Evolutionary conservation across 2,113 vertebrate genomes (phyloP).

Genomic region (Lynx canadensis): DNA sequence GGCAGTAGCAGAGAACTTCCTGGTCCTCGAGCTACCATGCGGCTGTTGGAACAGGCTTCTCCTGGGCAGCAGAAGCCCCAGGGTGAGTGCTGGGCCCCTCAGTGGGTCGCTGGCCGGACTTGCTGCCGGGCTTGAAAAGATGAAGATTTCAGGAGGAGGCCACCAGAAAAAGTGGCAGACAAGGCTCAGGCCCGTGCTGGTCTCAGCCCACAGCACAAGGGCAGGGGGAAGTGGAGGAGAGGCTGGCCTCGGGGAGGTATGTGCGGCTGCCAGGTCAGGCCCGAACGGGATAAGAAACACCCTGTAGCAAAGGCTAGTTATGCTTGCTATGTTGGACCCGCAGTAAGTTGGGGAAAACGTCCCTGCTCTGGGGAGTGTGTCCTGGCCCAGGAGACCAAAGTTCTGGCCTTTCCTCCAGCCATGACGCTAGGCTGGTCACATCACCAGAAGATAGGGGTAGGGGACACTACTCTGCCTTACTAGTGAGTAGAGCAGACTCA

Average conservation of each 20-base stretch:
- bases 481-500: background rate
- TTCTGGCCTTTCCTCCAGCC: background rate
- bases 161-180: background rate
- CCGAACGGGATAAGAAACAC: background rate
- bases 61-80: background rate
- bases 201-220: accelerated
- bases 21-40: no score
- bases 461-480: accelerated
- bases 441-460: background rate
- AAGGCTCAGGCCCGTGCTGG: background rate
- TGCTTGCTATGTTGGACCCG: background rate
- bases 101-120: accelerated
- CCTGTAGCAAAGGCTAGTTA: background rate
- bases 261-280: background rate
- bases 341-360: background rate
- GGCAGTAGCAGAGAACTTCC: background rate
- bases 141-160: background rate
- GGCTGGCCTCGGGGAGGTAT: accelerated
- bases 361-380: background rate
- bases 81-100: background rate
- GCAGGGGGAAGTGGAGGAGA: background rate
- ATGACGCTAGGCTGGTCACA: background rate
- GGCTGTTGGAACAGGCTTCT: accelerated
- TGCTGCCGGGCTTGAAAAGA: background rate
- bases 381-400: background rate